phyloP scores from a whole-genome alignment of 1,140 invertebrate species.

The Drosophila novamexicana region DNA sequence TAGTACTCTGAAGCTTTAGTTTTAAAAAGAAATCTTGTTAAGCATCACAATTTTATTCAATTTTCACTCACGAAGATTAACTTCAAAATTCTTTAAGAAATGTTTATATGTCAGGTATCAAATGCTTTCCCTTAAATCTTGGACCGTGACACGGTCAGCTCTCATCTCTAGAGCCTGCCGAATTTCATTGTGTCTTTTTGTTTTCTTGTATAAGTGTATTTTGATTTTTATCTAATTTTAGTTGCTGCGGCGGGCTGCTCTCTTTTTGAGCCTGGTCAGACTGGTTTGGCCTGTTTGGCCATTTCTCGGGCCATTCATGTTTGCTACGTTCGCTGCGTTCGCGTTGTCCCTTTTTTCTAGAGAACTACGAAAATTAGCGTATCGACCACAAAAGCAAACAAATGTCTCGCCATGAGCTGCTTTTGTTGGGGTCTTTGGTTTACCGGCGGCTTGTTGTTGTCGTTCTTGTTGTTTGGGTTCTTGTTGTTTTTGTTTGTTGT shows the following conservation, averaged over 20 bases:
- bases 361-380: constrained; percentile 81
- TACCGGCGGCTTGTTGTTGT: neutral
- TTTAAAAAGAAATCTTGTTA: no score
- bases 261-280: constrained; percentile 36
- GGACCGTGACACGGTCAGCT: constrained; percentile 23
- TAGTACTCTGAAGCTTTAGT: no score
- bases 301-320: constrained; percentile 66
- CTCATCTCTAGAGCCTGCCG: constrained; percentile 13
- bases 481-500: constrained; percentile 26
- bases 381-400: constrained; percentile 80
- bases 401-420: constrained; percentile 31
- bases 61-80: no score
- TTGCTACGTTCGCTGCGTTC: constrained; percentile 64
- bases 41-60: no score
- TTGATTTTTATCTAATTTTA: constrained; percentile 78
- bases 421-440: constrained; percentile 23
- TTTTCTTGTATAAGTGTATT: constrained; percentile 34
- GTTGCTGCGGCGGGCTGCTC: constrained; percentile 29
- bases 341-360: constrained; percentile 61
- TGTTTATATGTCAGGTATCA: no score
- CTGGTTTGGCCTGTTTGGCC: constrained; percentile 67
- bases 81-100: no score
- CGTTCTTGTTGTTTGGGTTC: constrained; percentile 13
- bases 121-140: neutral
- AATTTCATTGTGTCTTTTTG: neutral